phyloP scores from a whole-genome alignment of 2,113 vertebrate species.

The Vidua macroura region DNA sequence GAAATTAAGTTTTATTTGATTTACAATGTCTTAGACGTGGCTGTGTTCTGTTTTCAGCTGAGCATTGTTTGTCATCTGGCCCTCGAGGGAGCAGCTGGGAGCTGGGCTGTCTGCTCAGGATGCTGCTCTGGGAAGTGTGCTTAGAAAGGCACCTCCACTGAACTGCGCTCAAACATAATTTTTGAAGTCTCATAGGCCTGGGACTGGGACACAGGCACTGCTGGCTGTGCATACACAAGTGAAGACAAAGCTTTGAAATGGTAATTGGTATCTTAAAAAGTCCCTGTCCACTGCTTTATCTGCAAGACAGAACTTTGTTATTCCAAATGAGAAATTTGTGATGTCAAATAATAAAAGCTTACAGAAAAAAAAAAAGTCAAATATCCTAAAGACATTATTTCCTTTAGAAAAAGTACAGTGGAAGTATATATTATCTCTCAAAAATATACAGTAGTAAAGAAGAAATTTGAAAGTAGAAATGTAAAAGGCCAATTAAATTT shows the following conservation, averaged over 20 bases:
- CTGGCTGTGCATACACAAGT: not conserved
- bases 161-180: not conserved
- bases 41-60: not conserved
- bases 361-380: not conserved
- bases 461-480: not conserved
- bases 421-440: not conserved
- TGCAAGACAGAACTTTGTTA: not conserved
- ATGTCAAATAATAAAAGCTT: not conserved
- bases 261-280: not conserved
- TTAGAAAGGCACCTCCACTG: not conserved
- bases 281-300: not conserved
- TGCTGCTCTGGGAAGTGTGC: not conserved
- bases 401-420: not conserved
- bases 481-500: not conserved
- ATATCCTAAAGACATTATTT: not conserved
- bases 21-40: not conserved
- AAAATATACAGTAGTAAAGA: not conserved
- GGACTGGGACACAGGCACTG: not conserved
- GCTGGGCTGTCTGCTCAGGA: not conserved
- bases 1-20: not conserved
- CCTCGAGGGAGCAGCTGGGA: not conserved
- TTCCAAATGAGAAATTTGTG: not conserved
- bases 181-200: not conserved
- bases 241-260: not conserved
- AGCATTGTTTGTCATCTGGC: rapidly evolving